A percentile compares a stretch with the other conserved stretches of the same genome.
Conservation (phyloP, 2,113 vertebrate species). For the Thamnophis sirtalis region DNA sequence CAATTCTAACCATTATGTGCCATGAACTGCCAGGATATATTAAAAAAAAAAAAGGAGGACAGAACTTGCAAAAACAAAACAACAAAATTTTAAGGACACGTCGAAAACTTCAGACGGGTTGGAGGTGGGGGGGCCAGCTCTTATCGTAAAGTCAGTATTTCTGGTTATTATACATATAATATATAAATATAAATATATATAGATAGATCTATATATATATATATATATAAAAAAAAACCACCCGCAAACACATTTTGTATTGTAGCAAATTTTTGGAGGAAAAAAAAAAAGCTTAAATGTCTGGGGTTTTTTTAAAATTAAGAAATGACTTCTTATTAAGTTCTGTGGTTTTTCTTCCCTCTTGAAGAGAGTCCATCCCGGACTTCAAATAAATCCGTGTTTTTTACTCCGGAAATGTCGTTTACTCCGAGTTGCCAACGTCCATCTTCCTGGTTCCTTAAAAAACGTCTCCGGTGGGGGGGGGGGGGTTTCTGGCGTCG, state of each 20-base stretch:
- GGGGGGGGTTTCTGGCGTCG: accelerated
- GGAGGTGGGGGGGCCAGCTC: conserved; percentile 58
- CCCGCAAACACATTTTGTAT: conserved; percentile 56
- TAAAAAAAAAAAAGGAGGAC: too few species aligned
- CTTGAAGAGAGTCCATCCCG: conserved; percentile 57
- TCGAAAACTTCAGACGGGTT: conserved; percentile 35
- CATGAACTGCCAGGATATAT: conserved; percentile 80
- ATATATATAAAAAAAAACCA: conserved; percentile 57
- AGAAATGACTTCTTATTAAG: conserved; percentile 54
- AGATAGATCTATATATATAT: conserved; percentile 42
- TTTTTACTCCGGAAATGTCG: conserved; percentile 68
- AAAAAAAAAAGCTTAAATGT: conserved; percentile 67
- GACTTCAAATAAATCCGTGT: conserved; percentile 54
- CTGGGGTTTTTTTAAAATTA: conserved; percentile 62
- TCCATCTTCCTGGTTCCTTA: conserved; percentile 1
- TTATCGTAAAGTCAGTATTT: conserved; percentile 66
- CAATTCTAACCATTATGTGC: conserved; percentile 99
- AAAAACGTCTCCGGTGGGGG: accelerated
- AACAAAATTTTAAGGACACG: conserved; percentile 15
- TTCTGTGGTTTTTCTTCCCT: conserved; percentile 57
- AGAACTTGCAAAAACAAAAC: neutral
- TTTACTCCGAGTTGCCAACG: conserved; percentile 45
- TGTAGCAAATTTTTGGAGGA: conserved; percentile 73
- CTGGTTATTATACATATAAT: conserved; percentile 64
- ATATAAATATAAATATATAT: conserved; percentile 49